Conservation (phyloP, 2,888 invertebrate genomes). For the Xestia rhomboidea region DNA sequence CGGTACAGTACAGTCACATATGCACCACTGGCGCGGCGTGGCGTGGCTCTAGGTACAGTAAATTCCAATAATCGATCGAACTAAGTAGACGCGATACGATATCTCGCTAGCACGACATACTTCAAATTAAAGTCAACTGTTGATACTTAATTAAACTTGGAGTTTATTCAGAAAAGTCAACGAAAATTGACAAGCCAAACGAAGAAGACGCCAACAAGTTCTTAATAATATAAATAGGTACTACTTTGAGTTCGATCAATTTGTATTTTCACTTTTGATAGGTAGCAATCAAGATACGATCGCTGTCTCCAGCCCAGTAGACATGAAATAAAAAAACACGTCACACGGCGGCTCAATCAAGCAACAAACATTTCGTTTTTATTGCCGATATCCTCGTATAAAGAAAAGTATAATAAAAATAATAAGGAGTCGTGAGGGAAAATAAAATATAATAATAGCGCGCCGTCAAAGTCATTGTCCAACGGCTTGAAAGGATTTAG, state of each 20-base stretch:
- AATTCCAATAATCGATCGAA: conserved; percentile 48
- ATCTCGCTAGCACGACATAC: neutral
- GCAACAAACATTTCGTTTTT: conserved; percentile 86
- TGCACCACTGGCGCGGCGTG: conserved; percentile 4
- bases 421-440: conserved; percentile 85
- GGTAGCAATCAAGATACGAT: conserved; percentile 54
- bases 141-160: conserved; percentile 28
- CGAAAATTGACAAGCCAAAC: conserved; percentile 9
- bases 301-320: conserved; percentile 52
- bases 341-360: conserved; percentile 84
- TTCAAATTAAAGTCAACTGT: conserved; percentile 24
- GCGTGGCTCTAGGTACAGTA: conserved; percentile 12
- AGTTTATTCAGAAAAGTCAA: conserved; percentile 32
- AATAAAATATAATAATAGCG: conserved; percentile 88
- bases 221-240: conserved; percentile 9
- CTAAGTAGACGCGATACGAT: conserved; percentile 13
- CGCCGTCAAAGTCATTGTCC: conserved; percentile 81
- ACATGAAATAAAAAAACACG: conserved; percentile 77
- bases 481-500: conserved; percentile 80
- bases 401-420: conserved; percentile 88
- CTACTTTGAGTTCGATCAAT: conserved; percentile 30
- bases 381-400: conserved; percentile 86
- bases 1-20: conserved; percentile 29
- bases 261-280: conserved; percentile 48
- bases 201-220: conserved; percentile 19